phyloP scores from a whole-genome alignment of 2,113 vertebrate species.

The Fregata magnificens region DNA sequence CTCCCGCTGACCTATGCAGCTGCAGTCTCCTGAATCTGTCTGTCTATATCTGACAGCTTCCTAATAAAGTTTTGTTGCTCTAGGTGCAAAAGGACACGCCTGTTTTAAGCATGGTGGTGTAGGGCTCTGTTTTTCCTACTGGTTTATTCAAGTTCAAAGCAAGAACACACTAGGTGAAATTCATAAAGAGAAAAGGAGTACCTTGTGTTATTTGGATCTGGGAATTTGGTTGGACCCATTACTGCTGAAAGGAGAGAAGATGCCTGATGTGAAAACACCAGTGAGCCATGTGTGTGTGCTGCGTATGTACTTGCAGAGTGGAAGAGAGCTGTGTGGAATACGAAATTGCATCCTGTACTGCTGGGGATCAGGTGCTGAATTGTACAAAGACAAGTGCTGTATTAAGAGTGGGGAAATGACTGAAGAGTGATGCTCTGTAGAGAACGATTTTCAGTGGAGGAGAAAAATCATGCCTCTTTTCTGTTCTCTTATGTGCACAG shows the following conservation, averaged over 20 bases:
- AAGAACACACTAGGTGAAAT: neutral
- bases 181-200: neutral
- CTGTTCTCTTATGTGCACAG: neutral
- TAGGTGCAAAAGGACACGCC: neutral
- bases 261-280: neutral
- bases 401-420: neutral
- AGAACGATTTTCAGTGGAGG: neutral
- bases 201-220: neutral
- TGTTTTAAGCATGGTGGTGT: neutral
- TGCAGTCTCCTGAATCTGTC: constrained; percentile 3
- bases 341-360: neutral
- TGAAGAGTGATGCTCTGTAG: neutral
- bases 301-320: neutral
- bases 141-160: neutral
- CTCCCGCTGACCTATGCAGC: neutral
- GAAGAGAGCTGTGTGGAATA: neutral
- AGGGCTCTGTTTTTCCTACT: neutral
- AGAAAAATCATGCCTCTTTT: neutral
- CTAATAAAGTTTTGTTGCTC: neutral
- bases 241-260: neutral
- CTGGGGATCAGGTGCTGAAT: neutral
- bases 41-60: neutral
- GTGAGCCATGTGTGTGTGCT: neutral
- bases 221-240: neutral
- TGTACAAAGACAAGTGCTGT: neutral